Evolutionary conservation across 1,140 invertebrate genomes (phyloP).

Genomic region (Neoseiulus cucumeris): DNA sequence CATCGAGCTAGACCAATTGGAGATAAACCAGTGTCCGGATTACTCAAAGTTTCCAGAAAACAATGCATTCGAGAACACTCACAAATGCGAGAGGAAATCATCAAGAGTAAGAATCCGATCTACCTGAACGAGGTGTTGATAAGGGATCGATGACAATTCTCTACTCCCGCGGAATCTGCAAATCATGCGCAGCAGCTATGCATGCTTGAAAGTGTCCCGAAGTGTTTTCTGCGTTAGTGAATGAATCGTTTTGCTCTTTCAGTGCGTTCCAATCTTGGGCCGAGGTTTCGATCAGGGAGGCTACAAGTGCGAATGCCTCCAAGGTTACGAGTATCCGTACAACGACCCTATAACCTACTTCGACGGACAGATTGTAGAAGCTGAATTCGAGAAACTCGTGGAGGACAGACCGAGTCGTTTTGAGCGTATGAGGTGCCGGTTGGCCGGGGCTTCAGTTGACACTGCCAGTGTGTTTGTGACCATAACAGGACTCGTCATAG

Average conservation of each 20-base stretch:
- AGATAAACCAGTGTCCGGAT: conserved; percentile 85
- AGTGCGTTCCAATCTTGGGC: conserved; percentile 84
- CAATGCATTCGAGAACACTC: conserved; percentile 84
- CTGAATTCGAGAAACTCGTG: conserved; percentile 72
- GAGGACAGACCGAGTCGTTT: conserved; percentile 35
- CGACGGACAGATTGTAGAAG: conserved; percentile 84
- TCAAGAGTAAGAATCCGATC: conserved; percentile 76
- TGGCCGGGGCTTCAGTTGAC: conserved; percentile 44
- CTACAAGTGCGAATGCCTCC: conserved; percentile 95
- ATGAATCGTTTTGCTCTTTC: conserved; percentile 23
- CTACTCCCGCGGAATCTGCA: no score
- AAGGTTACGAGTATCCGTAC: conserved; percentile 92
- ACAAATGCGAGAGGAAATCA: conserved; percentile 73
- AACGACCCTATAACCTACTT: conserved; percentile 84
- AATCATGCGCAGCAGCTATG: no score
- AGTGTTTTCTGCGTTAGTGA: neutral
- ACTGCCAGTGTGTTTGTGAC: neutral
- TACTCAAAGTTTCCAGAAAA: conserved; percentile 44
- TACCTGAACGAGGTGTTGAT: no score
- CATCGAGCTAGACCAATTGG: conserved; percentile 66
- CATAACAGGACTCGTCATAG: neutral
- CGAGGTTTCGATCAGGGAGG: conserved; percentile 73
- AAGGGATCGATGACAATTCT: no score
- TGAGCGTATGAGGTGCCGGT: conserved; percentile 48
- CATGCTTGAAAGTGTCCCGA: no score